A percentile compares a stretch with the other conserved stretches of the same genome.
Conservation (phyloP, 1,140 invertebrate species). For the Stegodyphus dumicola region DNA sequence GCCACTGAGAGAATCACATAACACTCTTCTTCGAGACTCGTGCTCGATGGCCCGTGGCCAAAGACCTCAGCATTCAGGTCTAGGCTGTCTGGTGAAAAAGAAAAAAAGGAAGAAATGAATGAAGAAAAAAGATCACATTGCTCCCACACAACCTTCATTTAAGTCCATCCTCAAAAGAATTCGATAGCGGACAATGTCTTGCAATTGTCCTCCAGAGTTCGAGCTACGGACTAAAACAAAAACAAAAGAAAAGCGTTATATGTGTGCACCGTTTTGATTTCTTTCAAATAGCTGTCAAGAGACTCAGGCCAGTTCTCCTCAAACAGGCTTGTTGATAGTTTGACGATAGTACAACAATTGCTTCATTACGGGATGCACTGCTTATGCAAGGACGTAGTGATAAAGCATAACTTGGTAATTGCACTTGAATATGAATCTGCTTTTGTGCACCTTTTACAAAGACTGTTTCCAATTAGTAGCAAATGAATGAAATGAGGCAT, state of each 20-base stretch:
- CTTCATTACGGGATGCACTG: background rate
- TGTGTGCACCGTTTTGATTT: background rate
- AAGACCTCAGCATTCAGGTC: slow-evolving; percentile 42
- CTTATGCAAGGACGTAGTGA: background rate
- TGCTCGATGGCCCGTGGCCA: slow-evolving; percentile 47
- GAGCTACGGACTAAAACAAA: background rate
- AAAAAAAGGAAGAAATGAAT: too few relatives aligned
- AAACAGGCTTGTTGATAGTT: background rate
- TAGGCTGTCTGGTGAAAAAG: background rate
- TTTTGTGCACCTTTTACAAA: background rate
- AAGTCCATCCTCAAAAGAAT: too few relatives aligned
- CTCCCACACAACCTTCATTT: slow-evolving; percentile 25
- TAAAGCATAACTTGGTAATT: background rate
- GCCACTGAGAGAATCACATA: background rate
- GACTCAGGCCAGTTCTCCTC: background rate
- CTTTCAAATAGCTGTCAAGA: background rate
- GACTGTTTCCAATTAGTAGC: too few relatives aligned
- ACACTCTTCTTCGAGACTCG: slow-evolving; percentile 9
- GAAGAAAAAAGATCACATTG: background rate
- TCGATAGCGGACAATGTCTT: background rate
- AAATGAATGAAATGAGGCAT: too few relatives aligned
- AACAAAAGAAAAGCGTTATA: background rate
- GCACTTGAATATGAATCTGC: background rate
- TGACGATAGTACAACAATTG: background rate
- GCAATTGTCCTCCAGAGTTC: slow-evolving; percentile 16